A percentile compares a stretch with the other conserved stretches of the same genome.
Conservation (phyloP, 1,140 invertebrate species). For the Drosophila ogumai region DNA sequence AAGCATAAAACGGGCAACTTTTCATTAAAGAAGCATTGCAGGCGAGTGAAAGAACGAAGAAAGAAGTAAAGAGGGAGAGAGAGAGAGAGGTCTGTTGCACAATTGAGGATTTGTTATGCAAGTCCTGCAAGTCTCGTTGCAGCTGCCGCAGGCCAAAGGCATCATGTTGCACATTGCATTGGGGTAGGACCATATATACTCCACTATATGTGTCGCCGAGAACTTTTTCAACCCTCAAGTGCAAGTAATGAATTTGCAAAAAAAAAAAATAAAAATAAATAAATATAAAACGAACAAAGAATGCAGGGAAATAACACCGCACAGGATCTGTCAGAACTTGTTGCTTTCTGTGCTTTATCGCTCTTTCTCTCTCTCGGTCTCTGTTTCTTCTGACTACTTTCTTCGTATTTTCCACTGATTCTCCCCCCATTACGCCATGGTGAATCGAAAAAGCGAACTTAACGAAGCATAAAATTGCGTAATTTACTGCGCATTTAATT, state of each 20-base stretch:
- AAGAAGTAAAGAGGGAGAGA: not conserved
- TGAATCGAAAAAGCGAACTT: slow-evolving; percentile 47
- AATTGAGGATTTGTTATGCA: slow-evolving; percentile 81
- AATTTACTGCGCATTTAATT: slow-evolving; percentile 82
- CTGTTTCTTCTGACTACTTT: slow-evolving; percentile 31
- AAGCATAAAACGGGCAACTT: slow-evolving; percentile 70
- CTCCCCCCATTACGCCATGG: slow-evolving; percentile 15
- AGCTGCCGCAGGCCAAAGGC: slow-evolving; percentile 61
- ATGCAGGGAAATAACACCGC: slow-evolving; percentile 6
- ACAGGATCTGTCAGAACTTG: slow-evolving; percentile 53
- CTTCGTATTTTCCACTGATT: slow-evolving; percentile 26
- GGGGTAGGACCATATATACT: slow-evolving; percentile 62
- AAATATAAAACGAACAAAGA: not conserved
- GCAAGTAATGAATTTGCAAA: slow-evolving; percentile 36
- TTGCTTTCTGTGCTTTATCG: slow-evolving; percentile 32
- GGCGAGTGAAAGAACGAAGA: slow-evolving; percentile 22
- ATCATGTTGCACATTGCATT: slow-evolving; percentile 67
- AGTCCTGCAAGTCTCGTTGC: slow-evolving; percentile 63
- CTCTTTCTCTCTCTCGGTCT: not conserved
- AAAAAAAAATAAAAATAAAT: not conserved
- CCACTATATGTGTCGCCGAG: slow-evolving; percentile 10
- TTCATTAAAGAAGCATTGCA: slow-evolving; percentile 54
- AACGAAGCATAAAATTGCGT: slow-evolving; percentile 82
- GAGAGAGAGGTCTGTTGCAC: slow-evolving; percentile 57
- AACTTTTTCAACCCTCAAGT: slow-evolving; percentile 54